Conservation (phyloP, 2,888 invertebrate genomes). For the Subacronicta megacephala region DNA sequence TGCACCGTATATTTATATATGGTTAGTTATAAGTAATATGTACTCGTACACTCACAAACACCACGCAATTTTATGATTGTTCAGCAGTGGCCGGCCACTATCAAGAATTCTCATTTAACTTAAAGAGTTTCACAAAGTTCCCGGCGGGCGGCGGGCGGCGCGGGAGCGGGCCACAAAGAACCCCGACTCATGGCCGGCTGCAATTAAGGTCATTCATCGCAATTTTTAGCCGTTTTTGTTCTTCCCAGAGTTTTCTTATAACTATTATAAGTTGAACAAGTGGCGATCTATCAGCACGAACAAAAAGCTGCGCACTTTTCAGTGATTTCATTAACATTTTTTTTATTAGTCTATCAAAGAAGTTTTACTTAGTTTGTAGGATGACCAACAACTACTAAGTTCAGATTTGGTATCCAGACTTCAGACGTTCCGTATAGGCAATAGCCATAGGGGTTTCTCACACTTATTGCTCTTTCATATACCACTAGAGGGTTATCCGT, state of each 20-base stretch:
- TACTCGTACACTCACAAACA: background rate
- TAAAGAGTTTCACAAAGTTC: slow-evolving; percentile 37
- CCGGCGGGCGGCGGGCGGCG: background rate
- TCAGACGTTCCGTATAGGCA: background rate
- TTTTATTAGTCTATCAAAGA: slow-evolving; percentile 3
- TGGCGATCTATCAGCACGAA: slow-evolving; percentile 46
- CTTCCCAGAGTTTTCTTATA: slow-evolving; percentile 26
- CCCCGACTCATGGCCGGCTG: slow-evolving; percentile 27
- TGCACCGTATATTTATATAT: no score
- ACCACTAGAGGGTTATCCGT: no score
- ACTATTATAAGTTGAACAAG: slow-evolving; percentile 47
- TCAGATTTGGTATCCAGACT: background rate
- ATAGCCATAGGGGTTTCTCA: no score
- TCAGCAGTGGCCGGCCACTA: slow-evolving; percentile 8
- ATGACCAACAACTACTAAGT: background rate
- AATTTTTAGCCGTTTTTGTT: slow-evolving; percentile 32
- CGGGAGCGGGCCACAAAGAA: slow-evolving; percentile 25
- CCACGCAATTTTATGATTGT: slow-evolving; percentile 13
- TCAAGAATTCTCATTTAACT: slow-evolving; percentile 44
- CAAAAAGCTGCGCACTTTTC: slow-evolving; percentile 17
- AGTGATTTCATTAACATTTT: slow-evolving; percentile 23
- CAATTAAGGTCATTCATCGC: slow-evolving; percentile 52
- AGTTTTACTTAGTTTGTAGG: background rate
- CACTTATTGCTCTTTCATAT: no score
- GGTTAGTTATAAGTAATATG: no score